Base-by-base conservation (phyloP, 2,113 vertebrate genomes). In the Clupea harengus region DNA sequence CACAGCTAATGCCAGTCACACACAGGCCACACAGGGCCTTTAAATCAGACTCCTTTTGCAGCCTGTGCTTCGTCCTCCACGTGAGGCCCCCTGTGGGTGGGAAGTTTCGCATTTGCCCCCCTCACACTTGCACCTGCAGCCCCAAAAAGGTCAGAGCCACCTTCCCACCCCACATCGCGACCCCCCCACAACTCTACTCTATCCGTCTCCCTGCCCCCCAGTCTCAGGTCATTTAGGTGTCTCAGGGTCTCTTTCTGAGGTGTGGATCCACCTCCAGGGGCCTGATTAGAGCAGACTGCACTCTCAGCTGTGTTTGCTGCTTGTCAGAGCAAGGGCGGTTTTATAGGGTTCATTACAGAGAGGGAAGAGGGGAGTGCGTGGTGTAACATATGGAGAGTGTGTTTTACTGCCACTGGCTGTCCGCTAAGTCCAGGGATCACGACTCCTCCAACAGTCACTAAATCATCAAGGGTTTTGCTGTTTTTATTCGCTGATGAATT, bases 351-450 rank as follows among this genome's bases (percentile, higher is more conserved):
- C 94, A 95, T 95, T 94, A 95, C 85, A 39, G 28, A 78, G 28
- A 39, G 11, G 72, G 72, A 32, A 39, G 32, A 90, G 22, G 44
- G 28, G 49, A 3, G 13, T 85, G 85, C 90, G 88, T 89, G 91
- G 88, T 91, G 92, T 91, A 92, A 93, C 94, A 94, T 92, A 91
- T 92, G 89, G 92, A 85, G 88, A 93, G 93, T 88, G 91, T 94
- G 91, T 94, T 95, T 95, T 94, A 95, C 95, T 94, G 94, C 94
- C 93, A 94, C 93, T 92, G 94, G 93, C 93, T 92, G 94, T 94
- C 94, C 91, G 93, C 92, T 91, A 92, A 93, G 93, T 89, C 88
- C 90, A 92, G 89, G 94, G 94, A 93, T 94, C 92, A 88, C n/a
- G 85, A 89, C 90, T 92, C 84, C 86, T 92, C 88, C 87, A 89